Evolutionary conservation across 64 coral and sea anemone genomes (phyloP).

Genomic region (Porites lutea): DNA sequence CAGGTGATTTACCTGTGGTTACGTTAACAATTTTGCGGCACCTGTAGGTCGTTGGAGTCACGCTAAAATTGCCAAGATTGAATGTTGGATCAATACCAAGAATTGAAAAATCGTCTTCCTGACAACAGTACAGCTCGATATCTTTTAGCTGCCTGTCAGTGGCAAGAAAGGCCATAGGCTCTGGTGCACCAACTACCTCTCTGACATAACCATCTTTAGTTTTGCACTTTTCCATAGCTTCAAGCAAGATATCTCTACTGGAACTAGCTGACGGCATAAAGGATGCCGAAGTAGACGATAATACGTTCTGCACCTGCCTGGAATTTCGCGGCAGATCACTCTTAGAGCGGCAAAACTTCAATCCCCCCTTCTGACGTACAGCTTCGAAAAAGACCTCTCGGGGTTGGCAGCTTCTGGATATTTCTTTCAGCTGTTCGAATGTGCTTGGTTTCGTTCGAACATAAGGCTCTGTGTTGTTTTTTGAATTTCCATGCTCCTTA

Average conservation of each 20-base stretch:
- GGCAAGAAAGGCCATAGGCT: too few relatives aligned
- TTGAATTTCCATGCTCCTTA: slow-evolving; percentile 46
- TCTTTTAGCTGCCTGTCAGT: too few relatives aligned
- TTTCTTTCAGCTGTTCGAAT: slow-evolving; percentile 29
- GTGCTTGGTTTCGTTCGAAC: slow-evolving; percentile 42
- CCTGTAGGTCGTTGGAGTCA: too few relatives aligned
- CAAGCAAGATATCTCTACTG: slow-evolving; percentile 45
- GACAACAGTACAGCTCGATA: too few relatives aligned
- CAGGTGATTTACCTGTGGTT: too few relatives aligned
- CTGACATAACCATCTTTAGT: slow-evolving; percentile 49
- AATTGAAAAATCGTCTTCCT: too few relatives aligned
- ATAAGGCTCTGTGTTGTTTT: slow-evolving; percentile 54
- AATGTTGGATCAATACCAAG: too few relatives aligned
- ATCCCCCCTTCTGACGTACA: slow-evolving; percentile 16
- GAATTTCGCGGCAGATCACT: slow-evolving; percentile 46
- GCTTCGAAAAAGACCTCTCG: slow-evolving; percentile 54
- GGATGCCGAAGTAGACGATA: slow-evolving; percentile 33
- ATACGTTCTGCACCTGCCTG: slow-evolving; percentile 39
- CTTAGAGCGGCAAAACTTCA: slow-evolving; percentile 22
- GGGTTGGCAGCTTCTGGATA: slow-evolving; percentile 6
- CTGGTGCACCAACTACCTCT: too few relatives aligned
- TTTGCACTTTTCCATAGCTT: slow-evolving; percentile 57
- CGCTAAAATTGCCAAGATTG: too few relatives aligned
- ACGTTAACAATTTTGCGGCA: too few relatives aligned
- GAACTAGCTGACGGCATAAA: slow-evolving; percentile 12